These are phyloP conservation scores for Kryptopterus vitreolus DNA, from an alignment of 2,797 vertebrate species.

Conservation along the genomic window DNA sequence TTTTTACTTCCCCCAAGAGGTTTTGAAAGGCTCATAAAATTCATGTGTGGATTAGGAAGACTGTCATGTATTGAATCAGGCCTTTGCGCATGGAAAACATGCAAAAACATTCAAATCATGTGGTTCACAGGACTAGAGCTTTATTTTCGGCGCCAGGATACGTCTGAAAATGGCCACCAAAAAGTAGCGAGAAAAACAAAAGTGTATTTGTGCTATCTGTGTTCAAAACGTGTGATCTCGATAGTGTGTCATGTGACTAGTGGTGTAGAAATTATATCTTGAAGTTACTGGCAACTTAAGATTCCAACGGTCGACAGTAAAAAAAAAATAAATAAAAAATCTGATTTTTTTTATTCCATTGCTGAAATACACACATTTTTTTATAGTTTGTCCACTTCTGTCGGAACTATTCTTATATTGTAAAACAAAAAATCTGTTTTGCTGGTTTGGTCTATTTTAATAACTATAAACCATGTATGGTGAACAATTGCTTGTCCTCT, in stretches of 20 bases:
- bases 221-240: too few species aligned
- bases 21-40: background rate
- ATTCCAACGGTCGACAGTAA: too few species aligned
- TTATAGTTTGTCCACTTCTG: background rate
- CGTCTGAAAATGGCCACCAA: slow-evolving; percentile 19
- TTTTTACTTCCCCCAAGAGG: background rate
- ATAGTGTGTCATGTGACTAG: too few species aligned
- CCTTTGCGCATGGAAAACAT: slow-evolving; percentile 9
- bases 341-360: too few species aligned
- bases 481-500: slow-evolving; percentile 40
- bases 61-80: background rate
- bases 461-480: slow-evolving; percentile 57
- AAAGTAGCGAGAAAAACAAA: too few species aligned
- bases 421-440: too few species aligned
- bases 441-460: slow-evolving; percentile 3
- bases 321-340: too few species aligned
- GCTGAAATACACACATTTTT: background rate
- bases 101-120: slow-evolving; percentile 10
- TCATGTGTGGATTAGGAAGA: background rate
- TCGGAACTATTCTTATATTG: background rate
- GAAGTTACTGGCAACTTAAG: too few species aligned
- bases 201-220: too few species aligned
- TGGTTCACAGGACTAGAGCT: background rate
- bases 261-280: too few species aligned
- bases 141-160: too few species aligned